These are phyloP conservation scores for Spea hammondii DNA, from an alignment of 2,797 vertebrate genomes.

Conservation along the genomic window DNA sequence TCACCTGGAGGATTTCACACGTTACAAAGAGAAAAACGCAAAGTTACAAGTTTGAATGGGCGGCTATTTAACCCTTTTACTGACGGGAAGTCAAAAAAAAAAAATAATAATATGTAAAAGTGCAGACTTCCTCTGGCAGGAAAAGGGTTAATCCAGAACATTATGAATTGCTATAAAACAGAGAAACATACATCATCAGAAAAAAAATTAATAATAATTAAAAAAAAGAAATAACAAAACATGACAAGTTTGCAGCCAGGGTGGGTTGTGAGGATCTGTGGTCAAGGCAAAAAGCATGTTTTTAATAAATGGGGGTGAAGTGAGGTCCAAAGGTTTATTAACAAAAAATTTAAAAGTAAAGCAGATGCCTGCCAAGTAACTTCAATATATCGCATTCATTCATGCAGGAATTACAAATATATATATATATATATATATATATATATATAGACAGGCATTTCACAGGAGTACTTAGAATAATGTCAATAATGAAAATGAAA, in stretches of 20 bases:
- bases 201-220: slow-evolving; percentile 40
- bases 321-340: slow-evolving; percentile 78
- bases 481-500: slow-evolving; percentile 53
- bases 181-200: slow-evolving; percentile 31
- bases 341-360: slow-evolving; percentile 58
- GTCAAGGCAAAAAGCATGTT: slow-evolving; percentile 83
- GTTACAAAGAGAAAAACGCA: neutral
- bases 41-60: slow-evolving; percentile 25
- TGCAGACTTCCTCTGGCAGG: neutral
- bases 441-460: slow-evolving; percentile 85
- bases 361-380: slow-evolving; percentile 86
- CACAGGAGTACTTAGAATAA: slow-evolving; percentile 86
- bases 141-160: slow-evolving; percentile 18
- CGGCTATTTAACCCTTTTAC: neutral
- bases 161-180: slow-evolving; percentile 12
- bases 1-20: slow-evolving; percentile 81
- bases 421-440: slow-evolving; percentile 62
- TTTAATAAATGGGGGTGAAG: slow-evolving; percentile 67
- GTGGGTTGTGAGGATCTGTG: slow-evolving; percentile 85
- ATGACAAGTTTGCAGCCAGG: slow-evolving; percentile 82
- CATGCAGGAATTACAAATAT: slow-evolving; percentile 89
- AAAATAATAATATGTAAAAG: neutral
- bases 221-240: slow-evolving; percentile 62
- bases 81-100: neutral
- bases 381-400: slow-evolving; percentile 91